phyloP scores from a whole-genome alignment of 2,113 vertebrate genomes.

The Tychaedon coryphoeus region DNA sequence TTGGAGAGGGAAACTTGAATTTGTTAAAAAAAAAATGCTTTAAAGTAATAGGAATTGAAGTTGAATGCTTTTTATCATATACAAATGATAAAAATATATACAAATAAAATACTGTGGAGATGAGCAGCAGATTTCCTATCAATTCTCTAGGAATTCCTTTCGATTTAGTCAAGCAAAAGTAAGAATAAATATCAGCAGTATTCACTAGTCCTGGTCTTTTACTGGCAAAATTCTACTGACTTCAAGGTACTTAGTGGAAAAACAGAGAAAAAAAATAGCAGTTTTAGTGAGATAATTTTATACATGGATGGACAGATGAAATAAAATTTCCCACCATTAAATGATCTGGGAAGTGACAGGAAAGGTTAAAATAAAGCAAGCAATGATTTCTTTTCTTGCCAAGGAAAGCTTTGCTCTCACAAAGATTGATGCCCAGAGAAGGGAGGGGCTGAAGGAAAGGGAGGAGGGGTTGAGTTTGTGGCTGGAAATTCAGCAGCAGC shows the following conservation, averaged over 20 bases:
- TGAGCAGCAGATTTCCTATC: neutral
- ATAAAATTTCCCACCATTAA: neutral
- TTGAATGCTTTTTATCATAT: neutral
- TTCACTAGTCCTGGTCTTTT: neutral
- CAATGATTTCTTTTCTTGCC: neutral
- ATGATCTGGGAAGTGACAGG: neutral
- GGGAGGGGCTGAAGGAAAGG: neutral
- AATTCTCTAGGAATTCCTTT: neutral
- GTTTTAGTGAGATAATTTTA: neutral
- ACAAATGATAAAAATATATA: neutral
- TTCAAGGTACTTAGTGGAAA: neutral
- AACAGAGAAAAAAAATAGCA: neutral
- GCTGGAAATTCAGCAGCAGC: neutral
- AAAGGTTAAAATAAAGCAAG: neutral
- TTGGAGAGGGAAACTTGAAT: neutral
- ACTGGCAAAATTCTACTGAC: neutral
- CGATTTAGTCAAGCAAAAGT: neutral
- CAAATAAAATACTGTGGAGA: neutral
- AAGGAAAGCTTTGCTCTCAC: neutral
- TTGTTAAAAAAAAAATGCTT: neutral
- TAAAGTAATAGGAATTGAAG: neutral
- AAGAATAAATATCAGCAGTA: neutral
- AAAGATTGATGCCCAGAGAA: neutral
- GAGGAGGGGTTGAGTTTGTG: neutral
- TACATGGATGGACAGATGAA: neutral